Evolutionary conservation across 2,113 vertebrate species (phyloP).

Genomic region (Carassius auratus): DNA sequence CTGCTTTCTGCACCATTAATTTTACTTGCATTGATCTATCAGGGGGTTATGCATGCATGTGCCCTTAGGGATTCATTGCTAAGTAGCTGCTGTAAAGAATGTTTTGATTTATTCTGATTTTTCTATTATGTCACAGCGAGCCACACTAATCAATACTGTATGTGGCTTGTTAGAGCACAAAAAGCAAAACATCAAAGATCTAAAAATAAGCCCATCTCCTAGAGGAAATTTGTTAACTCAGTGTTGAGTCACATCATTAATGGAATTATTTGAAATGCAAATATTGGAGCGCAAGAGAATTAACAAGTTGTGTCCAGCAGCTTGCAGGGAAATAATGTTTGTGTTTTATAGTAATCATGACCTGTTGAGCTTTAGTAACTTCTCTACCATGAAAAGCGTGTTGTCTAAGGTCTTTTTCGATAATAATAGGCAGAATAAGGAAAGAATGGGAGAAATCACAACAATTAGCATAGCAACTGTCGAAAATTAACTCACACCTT

Average conservation of each 20-base stretch:
- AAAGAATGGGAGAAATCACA: background rate
- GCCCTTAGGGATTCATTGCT: slow-evolving; percentile 74
- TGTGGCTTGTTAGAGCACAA: slow-evolving; percentile 1
- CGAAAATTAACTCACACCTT: background rate
- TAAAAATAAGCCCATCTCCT: slow-evolving; percentile 19
- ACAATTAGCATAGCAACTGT: background rate
- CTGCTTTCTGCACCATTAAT: slow-evolving; percentile 76
- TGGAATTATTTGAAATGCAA: slow-evolving; percentile 28
- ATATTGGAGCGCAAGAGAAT: slow-evolving; percentile 21
- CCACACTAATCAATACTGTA: slow-evolving; percentile 10
- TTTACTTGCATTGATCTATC: slow-evolving; percentile 78
- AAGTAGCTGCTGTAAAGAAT: slow-evolving; percentile 68
- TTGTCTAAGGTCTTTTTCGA: background rate
- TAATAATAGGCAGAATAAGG: background rate
- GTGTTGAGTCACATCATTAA: slow-evolving; percentile 22
- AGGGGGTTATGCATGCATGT: slow-evolving; percentile 76
- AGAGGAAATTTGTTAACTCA: slow-evolving; percentile 18
- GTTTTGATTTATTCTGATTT: slow-evolving; percentile 54
- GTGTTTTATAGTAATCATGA: background rate
- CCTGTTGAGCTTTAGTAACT: background rate
- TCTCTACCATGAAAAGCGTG: background rate
- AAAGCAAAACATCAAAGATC: background rate
- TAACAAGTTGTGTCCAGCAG: slow-evolving; percentile 10
- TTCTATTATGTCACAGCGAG: slow-evolving; percentile 38
- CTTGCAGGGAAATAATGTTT: background rate